These are phyloP conservation scores for Calidris pygmaea DNA, from an alignment of 2,113 vertebrate species.

Conservation along the genomic window DNA sequence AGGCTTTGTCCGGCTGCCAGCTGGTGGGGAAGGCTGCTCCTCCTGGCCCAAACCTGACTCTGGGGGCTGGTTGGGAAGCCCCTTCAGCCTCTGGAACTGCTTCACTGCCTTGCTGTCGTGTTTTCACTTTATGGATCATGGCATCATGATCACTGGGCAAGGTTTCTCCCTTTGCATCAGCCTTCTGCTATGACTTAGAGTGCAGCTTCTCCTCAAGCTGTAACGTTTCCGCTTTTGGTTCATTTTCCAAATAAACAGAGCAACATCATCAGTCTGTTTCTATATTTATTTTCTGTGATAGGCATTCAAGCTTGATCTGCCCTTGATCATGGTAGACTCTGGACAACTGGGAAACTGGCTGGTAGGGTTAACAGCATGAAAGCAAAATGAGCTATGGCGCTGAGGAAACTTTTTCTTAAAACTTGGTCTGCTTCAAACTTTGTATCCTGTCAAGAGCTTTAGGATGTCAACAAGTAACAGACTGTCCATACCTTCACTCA, in stretches of 20 bases:
- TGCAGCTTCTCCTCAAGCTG: not conserved
- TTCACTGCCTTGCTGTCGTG: not conserved
- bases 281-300: not conserved
- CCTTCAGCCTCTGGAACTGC: not conserved
- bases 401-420: not conserved
- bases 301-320: not conserved
- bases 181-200: not conserved
- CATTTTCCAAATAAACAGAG: not conserved
- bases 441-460: not conserved
- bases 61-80: not conserved
- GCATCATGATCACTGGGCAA: not conserved
- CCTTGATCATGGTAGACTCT: not conserved
- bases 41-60: not conserved
- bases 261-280: not conserved
- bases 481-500: not conserved
- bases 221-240: not conserved
- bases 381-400: not conserved
- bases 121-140: not conserved
- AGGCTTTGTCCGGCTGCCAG: not conserved
- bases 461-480: not conserved
- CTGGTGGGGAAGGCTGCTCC: not conserved
- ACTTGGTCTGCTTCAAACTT: not conserved
- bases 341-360: not conserved
- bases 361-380: not conserved
- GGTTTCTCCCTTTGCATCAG: not conserved